phyloP scores from a whole-genome alignment of 2,113 vertebrate species.

The Microtus pennsylvanicus region DNA sequence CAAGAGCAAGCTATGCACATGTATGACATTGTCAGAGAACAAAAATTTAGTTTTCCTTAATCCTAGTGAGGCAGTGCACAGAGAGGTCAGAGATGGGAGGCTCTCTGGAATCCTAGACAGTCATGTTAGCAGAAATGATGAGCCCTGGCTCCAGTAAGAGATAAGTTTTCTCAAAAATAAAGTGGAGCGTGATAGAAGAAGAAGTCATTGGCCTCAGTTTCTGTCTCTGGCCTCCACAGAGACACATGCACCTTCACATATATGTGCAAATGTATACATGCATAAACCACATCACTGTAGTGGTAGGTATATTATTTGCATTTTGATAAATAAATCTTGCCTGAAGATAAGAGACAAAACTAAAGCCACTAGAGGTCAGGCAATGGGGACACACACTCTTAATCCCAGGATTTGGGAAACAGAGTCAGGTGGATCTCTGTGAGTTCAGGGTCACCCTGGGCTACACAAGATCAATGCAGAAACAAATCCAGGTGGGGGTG shows the following conservation, averaged over 20 bases:
- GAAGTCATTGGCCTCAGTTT: not conserved
- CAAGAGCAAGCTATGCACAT: too few relatives aligned
- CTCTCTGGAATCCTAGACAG: not conserved
- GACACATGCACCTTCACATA: not conserved
- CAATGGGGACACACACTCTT: too few relatives aligned
- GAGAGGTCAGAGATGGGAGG: too few relatives aligned
- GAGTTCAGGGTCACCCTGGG: too few relatives aligned
- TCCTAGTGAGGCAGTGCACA: not conserved
- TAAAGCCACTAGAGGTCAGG: too few relatives aligned
- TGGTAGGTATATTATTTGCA: too few relatives aligned
- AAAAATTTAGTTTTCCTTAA: not conserved
- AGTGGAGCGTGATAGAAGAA: not conserved
- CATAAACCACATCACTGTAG: not conserved
- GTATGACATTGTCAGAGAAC: not conserved
- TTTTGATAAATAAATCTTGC: too few relatives aligned
- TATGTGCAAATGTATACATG: not conserved
- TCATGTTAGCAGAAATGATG: not conserved
- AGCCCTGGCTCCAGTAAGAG: not conserved
- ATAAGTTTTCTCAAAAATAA: not conserved
- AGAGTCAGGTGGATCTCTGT: too few relatives aligned
- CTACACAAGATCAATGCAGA: too few relatives aligned
- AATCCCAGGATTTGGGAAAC: too few relatives aligned
- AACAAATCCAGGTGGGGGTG: too few relatives aligned
- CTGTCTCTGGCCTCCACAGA: not conserved
- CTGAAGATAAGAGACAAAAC: too few relatives aligned